These are phyloP conservation scores for Neomorphus geoffroyi DNA, from an alignment of 2,797 vertebrate genomes.

Conservation along the genomic window DNA sequence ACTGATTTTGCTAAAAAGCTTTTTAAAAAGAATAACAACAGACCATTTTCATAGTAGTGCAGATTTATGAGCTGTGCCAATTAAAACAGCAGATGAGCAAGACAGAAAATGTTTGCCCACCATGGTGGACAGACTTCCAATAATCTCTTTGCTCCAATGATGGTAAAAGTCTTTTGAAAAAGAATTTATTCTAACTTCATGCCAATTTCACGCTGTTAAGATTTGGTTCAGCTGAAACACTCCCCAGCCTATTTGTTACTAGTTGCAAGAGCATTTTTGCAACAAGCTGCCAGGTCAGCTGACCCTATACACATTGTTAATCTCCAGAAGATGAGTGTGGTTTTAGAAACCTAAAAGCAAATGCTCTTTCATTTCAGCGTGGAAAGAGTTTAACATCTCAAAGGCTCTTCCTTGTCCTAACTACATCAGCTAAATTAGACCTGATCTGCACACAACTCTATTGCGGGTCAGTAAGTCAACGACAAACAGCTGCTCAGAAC, in stretches of 20 bases:
- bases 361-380: conserved; percentile 73
- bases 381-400: neutral
- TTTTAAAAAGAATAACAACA: neutral
- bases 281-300: neutral
- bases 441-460: neutral
- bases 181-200: neutral
- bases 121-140: neutral
- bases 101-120: no score
- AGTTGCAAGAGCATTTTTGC: neutral
- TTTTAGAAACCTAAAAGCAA: neutral
- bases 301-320: neutral
- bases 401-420: neutral
- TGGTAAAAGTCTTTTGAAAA: neutral
- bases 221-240: neutral
- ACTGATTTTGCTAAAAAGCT: neutral
- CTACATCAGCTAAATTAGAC: neutral
- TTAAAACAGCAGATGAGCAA: neutral
- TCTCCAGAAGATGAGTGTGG: neutral
- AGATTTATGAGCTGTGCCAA: neutral
- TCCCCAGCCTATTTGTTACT: neutral
- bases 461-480: neutral
- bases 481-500: neutral
- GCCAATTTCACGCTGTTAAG: neutral
- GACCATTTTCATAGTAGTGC: neutral
- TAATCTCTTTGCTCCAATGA: neutral